phyloP scores from a whole-genome alignment of 2,113 vertebrate genomes.

The Oenanthe oenanthe region DNA sequence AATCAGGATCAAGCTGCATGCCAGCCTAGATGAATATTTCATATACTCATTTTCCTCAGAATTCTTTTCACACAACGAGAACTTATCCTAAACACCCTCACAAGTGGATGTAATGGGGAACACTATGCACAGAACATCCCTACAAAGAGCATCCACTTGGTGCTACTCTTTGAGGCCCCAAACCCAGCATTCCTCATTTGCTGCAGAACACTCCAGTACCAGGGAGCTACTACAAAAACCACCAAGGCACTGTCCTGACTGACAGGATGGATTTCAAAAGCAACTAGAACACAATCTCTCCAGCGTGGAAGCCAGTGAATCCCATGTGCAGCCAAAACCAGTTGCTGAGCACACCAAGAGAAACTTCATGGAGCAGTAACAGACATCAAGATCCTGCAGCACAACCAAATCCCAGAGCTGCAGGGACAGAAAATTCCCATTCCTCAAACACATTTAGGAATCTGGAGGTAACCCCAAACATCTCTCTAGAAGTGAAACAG shows the following conservation, averaged over 20 bases:
- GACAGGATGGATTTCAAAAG: background rate
- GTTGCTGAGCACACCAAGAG: fast-evolving
- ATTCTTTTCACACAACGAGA: background rate
- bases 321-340: background rate
- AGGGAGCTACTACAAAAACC: background rate
- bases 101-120: background rate
- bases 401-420: background rate
- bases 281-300: background rate
- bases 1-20: background rate
- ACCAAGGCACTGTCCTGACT: background rate
- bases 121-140: background rate
- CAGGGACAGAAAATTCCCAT: background rate
- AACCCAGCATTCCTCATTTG: fast-evolving
- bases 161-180: background rate
- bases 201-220: background rate
- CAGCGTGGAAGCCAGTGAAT: background rate
- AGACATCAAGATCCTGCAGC: background rate
- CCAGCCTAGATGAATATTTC: background rate
- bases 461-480: background rate
- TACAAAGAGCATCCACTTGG: background rate
- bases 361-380: background rate
- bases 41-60: background rate
- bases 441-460: background rate
- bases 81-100: background rate
- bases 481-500: background rate